Evolutionary conservation across 2,113 vertebrate genomes (phyloP).

Genomic region (Proterorhinus semilunaris): DNA sequence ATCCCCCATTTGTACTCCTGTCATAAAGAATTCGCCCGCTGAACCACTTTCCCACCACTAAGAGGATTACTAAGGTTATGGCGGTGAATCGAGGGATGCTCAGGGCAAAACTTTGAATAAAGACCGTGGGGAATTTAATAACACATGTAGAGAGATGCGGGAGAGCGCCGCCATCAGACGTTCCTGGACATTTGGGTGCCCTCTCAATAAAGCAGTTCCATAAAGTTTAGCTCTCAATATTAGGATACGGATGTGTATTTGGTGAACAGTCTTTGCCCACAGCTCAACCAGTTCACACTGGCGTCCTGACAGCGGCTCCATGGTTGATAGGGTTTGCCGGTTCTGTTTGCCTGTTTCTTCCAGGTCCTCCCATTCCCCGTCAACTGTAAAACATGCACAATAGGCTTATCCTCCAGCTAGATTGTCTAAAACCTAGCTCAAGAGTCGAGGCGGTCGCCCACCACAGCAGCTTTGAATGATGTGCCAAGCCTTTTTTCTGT

Average conservation of each 20-base stretch:
- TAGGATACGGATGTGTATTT: not conserved
- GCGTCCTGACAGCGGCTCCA: no score
- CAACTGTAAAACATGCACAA: no score
- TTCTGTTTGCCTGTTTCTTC: no score
- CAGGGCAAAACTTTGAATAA: slow-evolving; percentile 52
- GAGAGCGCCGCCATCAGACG: slow-evolving; percentile 4
- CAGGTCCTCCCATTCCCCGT: no score
- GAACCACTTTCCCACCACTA: slow-evolving; percentile 78
- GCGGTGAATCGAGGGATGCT: slow-evolving; percentile 69
- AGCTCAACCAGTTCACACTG: no score
- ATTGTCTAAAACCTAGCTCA: no score
- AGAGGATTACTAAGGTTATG: slow-evolving; percentile 77
- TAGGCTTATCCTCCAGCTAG: no score
- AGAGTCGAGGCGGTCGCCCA: no score
- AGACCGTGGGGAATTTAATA: slow-evolving; percentile 48
- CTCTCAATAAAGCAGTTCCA: not conserved
- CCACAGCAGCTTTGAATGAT: no score
- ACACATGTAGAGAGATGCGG: slow-evolving; percentile 43
- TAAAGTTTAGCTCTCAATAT: not conserved
- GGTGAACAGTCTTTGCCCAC: no score
- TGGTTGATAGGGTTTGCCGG: no score
- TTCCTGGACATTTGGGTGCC: not conserved
- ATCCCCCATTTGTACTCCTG: slow-evolving; percentile 69
- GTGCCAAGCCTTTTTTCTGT: no score
- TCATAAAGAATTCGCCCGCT: slow-evolving; percentile 70